Conservation (phyloP, 1,140 invertebrate species). For the Piezodorus guildinii region DNA sequence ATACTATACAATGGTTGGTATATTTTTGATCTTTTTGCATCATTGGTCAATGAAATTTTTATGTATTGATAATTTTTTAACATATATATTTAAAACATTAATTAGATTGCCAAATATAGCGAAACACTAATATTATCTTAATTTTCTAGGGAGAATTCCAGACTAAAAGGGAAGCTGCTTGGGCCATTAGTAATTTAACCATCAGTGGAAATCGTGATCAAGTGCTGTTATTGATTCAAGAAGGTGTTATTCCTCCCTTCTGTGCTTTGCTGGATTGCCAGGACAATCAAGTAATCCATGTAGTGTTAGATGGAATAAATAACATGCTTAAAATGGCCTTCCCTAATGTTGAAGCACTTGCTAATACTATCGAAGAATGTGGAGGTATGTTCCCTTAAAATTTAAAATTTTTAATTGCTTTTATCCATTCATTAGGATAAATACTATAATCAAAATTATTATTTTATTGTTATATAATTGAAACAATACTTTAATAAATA, state of each 20-base stretch:
- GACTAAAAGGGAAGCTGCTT: conserved; percentile 97
- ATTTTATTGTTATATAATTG: no score
- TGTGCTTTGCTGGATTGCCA: conserved; percentile 81
- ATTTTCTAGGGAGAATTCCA: conserved; percentile 80
- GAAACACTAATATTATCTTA: neutral
- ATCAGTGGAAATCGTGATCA: conserved; percentile 92
- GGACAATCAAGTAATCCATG: conserved; percentile 79
- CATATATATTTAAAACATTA: no score
- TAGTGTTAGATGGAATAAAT: conserved; percentile 82
- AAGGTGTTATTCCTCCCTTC: conserved; percentile 81
- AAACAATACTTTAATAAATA: no score
- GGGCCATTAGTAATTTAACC: conserved; percentile 97
- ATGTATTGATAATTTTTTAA: no score
- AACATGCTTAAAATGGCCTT: conserved; percentile 83
- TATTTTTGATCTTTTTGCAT: no score
- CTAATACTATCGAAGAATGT: conserved; percentile 83
- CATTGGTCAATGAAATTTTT: no score
- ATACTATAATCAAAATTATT: no score
- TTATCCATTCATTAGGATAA: no score
- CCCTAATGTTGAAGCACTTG: conserved; percentile 52
- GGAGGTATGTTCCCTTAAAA: conserved; percentile 42
- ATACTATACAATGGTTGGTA: no score
- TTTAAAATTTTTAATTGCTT: no score
- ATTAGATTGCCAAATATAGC: no score
- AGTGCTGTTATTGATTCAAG: conserved; percentile 70